A percentile compares a stretch with the other conserved stretches of the same genome.
These are phyloP conservation scores for Larimichthys crocea DNA, from an alignment of 2,113 vertebrate genomes.

Conservation along the genomic window DNA sequence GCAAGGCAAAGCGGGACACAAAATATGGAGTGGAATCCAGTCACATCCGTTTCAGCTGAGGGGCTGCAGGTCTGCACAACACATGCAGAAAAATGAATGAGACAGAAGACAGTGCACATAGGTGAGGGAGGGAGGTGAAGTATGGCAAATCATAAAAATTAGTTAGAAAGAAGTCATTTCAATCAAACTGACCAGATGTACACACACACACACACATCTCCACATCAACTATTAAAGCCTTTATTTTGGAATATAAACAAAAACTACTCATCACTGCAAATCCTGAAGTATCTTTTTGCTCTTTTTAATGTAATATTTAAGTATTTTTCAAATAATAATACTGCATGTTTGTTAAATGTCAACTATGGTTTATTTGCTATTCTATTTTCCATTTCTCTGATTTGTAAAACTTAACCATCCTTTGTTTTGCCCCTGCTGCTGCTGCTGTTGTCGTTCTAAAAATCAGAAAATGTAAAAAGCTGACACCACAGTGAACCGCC, in stretches of 20 bases:
- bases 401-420: not conserved
- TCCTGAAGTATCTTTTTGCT: not conserved
- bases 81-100: not conserved
- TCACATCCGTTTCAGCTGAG: constrained; percentile 21
- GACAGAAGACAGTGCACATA: too few relatives aligned
- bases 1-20: constrained; percentile 56
- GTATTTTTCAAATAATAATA: not conserved
- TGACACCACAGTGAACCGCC: constrained; percentile 21
- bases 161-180: too few relatives aligned
- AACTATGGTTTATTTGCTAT: not conserved
- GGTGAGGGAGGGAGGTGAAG: too few relatives aligned
- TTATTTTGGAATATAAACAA: too few relatives aligned
- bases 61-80: not conserved
- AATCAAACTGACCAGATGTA: too few relatives aligned
- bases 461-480: constrained; percentile 23
- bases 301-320: not conserved
- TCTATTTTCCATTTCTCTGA: not conserved
- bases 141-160: not conserved
- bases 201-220: too few relatives aligned
- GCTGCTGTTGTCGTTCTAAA: not conserved
- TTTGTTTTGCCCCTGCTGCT: not conserved
- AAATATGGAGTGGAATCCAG: constrained; percentile 78
- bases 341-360: not conserved
- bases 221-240: too few relatives aligned
- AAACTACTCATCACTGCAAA: too few relatives aligned